Evolutionary conservation across 2,888 invertebrate species (phyloP).

Genomic region (Dysmachus trigonus): DNA sequence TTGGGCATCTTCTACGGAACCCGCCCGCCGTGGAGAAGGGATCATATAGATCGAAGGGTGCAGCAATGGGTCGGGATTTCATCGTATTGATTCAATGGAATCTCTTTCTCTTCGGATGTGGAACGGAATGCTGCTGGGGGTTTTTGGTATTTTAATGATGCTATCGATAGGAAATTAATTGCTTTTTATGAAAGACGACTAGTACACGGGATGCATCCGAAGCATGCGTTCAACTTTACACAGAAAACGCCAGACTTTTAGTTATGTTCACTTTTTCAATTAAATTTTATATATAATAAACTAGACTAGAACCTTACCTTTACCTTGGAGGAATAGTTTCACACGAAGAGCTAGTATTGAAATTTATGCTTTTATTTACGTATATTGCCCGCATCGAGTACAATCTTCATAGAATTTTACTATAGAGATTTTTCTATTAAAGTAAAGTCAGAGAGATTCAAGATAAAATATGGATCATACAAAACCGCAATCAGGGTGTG

Average conservation of each 20-base stretch:
- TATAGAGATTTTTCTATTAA: too few relatives aligned
- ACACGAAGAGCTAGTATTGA: too few relatives aligned
- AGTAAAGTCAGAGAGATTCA: too few relatives aligned
- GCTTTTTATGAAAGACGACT: not conserved
- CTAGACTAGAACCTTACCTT: too few relatives aligned
- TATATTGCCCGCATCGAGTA: too few relatives aligned
- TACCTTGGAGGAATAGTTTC: too few relatives aligned
- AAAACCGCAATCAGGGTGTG: too few relatives aligned
- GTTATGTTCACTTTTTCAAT: too few relatives aligned
- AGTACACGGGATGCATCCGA: not conserved
- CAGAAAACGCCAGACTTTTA: not conserved
- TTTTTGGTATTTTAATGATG: slow-evolving; percentile 23
- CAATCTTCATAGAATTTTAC: too few relatives aligned
- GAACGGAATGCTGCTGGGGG: slow-evolving; percentile 11
- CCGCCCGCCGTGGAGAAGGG: not conserved
- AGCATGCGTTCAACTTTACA: not conserved
- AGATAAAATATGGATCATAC: too few relatives aligned
- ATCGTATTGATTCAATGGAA: slow-evolving; percentile 4
- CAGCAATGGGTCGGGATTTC: not conserved
- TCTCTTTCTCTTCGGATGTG: not conserved
- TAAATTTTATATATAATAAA: too few relatives aligned
- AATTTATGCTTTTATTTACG: too few relatives aligned
- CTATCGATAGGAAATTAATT: slow-evolving; percentile 22
- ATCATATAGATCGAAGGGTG: not conserved
- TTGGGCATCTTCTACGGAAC: not conserved